phyloP scores from a whole-genome alignment of 2,797 vertebrate genomes.

The Sphaeramia orbicularis region DNA sequence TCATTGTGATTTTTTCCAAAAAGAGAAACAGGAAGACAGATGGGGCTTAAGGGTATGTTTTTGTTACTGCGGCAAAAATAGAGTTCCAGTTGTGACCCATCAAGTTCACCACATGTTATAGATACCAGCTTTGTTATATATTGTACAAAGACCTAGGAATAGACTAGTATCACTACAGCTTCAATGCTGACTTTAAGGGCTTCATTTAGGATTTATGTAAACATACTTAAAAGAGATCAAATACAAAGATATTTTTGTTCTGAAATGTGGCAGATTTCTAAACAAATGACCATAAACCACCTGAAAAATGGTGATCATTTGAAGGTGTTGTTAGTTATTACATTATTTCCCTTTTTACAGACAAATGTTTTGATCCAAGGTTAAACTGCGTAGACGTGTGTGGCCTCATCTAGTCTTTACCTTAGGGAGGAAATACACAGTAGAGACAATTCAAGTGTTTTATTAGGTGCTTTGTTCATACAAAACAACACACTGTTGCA shows the following conservation, averaged over 20 bases:
- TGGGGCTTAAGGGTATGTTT: too few species aligned
- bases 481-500: constrained; percentile 70
- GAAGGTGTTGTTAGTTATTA: too few species aligned
- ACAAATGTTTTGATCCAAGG: constrained; percentile 7
- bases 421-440: constrained; percentile 18
- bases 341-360: background rate
- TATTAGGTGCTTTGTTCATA: constrained; percentile 70
- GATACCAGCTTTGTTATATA: background rate
- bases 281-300: too few species aligned
- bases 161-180: too few species aligned
- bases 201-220: too few species aligned
- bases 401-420: constrained; percentile 2
- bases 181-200: too few species aligned
- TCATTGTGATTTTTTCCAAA: too few species aligned
- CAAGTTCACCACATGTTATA: background rate
- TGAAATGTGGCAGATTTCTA: too few species aligned
- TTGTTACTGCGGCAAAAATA: background rate
- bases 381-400: constrained; percentile 4
- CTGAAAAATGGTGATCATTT: too few species aligned
- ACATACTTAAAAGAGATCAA: too few species aligned
- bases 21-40: too few species aligned
- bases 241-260: too few species aligned
- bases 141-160: background rate
- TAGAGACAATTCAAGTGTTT: constrained; percentile 60
- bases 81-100: background rate